Conservation (phyloP, 2,888 invertebrate genomes). For the Hirtodrosophila confusa region DNA sequence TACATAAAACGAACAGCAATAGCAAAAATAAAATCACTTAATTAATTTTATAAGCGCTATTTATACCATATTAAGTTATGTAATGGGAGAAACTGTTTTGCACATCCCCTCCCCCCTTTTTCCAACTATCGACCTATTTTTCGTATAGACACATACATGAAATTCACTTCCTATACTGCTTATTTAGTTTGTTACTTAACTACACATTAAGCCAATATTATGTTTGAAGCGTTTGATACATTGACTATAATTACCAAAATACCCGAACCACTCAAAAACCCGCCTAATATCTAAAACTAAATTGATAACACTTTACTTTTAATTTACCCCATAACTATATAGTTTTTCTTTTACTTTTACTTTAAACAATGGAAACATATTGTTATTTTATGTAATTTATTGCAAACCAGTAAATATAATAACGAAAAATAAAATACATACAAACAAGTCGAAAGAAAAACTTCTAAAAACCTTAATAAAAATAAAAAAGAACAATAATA, state of each 20-base stretch:
- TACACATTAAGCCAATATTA: conserved; percentile 52
- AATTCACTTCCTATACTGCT: conserved; percentile 23
- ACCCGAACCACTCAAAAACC: conserved; percentile 35
- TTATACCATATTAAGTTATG: conserved; percentile 59
- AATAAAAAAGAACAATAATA: conserved; percentile 70
- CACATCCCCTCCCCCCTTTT: conserved; percentile 17
- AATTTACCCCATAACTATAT: conserved; percentile 61
- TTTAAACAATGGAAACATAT: conserved; percentile 54
- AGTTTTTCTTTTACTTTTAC: conserved; percentile 53
- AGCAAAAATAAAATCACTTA: conserved; percentile 59
- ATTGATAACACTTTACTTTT: conserved; percentile 67
- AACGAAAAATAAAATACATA: conserved; percentile 64
- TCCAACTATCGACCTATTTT: conserved; percentile 11
- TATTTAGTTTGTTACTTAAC: conserved; percentile 60
- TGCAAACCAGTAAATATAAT: conserved; percentile 70
- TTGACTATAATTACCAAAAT: conserved; percentile 31
- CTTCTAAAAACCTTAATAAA: conserved; percentile 59
- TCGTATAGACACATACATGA: conserved; percentile 15
- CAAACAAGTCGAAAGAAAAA: conserved; percentile 63
- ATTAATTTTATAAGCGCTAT: conserved; percentile 66
- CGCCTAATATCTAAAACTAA: conserved; percentile 52
- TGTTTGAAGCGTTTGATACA: conserved; percentile 36
- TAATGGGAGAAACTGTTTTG: conserved; percentile 40
- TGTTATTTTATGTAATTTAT: conserved; percentile 74
- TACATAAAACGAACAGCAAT: conserved; percentile 43